phyloP scores from a whole-genome alignment of 2,113 vertebrate genomes.

The Uria aalge region DNA sequence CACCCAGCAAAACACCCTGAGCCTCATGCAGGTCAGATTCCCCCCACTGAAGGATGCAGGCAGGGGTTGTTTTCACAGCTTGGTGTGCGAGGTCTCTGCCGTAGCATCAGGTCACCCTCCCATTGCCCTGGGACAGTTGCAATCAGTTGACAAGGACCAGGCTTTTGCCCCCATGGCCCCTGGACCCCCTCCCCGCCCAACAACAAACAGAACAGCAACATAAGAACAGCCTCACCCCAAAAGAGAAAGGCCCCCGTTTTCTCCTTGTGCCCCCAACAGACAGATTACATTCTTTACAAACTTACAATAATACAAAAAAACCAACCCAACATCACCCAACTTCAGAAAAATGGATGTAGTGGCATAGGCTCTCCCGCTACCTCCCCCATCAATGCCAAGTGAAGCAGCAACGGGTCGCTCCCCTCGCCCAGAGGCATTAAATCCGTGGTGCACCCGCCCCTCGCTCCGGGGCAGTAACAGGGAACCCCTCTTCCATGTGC shows the following conservation, averaged over 20 bases:
- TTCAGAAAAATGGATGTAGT: not conserved
- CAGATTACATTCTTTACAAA: slow-evolving; percentile 75
- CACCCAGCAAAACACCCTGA: not conserved
- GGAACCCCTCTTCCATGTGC: not conserved
- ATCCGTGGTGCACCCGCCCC: not conserved
- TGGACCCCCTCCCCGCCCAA: not conserved
- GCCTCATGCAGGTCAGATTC: not conserved
- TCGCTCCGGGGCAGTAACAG: not conserved
- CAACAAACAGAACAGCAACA: slow-evolving; percentile 34
- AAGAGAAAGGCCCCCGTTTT: slow-evolving; percentile 31
- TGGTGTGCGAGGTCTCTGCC: not conserved
- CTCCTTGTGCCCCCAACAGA: slow-evolving; percentile 55
- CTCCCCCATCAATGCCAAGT: not conserved
- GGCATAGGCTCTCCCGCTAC: not conserved
- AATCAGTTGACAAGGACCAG: not conserved
- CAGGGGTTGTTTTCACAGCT: slow-evolving; percentile 35
- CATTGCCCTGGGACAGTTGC: not conserved
- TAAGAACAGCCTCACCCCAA: slow-evolving; percentile 14
- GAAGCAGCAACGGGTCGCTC: not conserved
- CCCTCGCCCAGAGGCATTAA: not conserved
- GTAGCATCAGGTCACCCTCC: not conserved
- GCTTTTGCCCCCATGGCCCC: not conserved
- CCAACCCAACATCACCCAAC: not conserved
- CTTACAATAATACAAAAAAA: slow-evolving; percentile 63
- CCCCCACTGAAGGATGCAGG: not conserved